A percentile compares a stretch with the other conserved stretches of the same genome.
Evolutionary conservation across 37 sponge, comb jelly and placozoan genomes (phyloP).

Genomic region (Tethya wilhelma): DNA sequence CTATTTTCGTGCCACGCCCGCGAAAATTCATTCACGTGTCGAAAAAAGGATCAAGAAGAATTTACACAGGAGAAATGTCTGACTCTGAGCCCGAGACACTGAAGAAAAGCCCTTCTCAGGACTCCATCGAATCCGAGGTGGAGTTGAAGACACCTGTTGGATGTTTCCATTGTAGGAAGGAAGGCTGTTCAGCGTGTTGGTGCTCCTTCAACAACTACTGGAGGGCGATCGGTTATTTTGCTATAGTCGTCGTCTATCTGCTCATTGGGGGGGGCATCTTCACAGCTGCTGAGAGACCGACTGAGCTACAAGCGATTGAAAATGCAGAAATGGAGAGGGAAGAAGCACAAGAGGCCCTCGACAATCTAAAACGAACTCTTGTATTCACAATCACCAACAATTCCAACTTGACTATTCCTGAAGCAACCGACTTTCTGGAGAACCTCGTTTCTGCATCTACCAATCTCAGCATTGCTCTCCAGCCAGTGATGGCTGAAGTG

Average conservation of each 20-base stretch:
- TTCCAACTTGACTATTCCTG: constrained; percentile 20
- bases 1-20: too few species aligned
- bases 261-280: constrained; percentile 62
- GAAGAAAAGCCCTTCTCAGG: too few species aligned
- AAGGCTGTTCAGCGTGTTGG: constrained; percentile 23
- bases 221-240: constrained; percentile 7
- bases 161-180: neutral
- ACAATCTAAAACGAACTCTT: neutral
- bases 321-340: neutral
- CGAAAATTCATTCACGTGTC: too few species aligned
- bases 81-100: too few species aligned
- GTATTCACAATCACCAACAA: neutral
- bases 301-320: neutral
- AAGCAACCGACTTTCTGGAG: constrained; percentile 1
- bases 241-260: constrained; percentile 53
- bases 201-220: constrained; percentile 44
- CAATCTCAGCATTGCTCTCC: neutral
- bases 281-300: constrained; percentile 43
- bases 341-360: neutral
- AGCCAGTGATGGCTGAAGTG: neutral
- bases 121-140: too few species aligned
- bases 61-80: too few species aligned
- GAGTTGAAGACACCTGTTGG: neutral
- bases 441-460: neutral
- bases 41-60: too few species aligned